Evolutionary conservation across 2,113 vertebrate genomes (phyloP).

Genomic region (Climacteris rufus): DNA sequence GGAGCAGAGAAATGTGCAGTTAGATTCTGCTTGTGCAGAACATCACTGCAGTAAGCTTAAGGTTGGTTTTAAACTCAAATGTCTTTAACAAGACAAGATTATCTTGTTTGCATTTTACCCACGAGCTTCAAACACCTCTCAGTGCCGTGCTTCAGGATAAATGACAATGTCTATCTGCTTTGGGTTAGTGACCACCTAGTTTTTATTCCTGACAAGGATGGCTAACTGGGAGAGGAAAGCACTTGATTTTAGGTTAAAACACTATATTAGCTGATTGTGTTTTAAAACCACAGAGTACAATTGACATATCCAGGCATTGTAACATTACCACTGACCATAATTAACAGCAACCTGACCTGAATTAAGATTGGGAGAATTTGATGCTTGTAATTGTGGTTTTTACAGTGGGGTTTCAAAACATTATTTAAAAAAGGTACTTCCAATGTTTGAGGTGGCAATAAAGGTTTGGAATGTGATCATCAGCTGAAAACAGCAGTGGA

Average conservation of each 20-base stretch:
- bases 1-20: not conserved
- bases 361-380: not conserved
- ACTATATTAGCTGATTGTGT: not conserved
- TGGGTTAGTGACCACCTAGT: not conserved
- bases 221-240: not conserved
- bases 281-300: not conserved
- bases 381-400: not conserved
- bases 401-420: not conserved
- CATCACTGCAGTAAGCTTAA: not conserved
- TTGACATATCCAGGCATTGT: not conserved
- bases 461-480: not conserved
- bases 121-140: not conserved
- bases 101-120: not conserved
- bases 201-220: not conserved
- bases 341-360: not conserved
- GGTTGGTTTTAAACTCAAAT: not conserved
- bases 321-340: not conserved
- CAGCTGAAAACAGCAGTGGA: not conserved
- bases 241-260: not conserved
- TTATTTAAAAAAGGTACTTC: not conserved
- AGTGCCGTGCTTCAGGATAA: not conserved
- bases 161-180: not conserved
- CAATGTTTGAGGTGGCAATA: not conserved
- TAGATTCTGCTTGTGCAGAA: not conserved
- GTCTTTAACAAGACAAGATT: not conserved